Conservation (phyloP, 2,888 invertebrate genomes). For the Rhingia rostrata region DNA sequence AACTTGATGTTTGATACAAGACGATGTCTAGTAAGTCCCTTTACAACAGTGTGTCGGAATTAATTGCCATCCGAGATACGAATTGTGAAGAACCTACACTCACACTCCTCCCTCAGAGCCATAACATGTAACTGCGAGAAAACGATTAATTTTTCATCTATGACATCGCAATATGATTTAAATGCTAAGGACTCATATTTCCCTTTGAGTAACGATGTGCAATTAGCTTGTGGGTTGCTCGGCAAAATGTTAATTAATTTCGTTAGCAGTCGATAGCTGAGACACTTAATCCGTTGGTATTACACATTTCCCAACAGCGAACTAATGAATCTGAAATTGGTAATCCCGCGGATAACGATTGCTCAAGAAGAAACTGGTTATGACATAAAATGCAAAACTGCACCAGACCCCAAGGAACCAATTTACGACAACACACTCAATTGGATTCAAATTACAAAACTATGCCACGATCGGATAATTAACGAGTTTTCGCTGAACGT, state of each 20-base stretch:
- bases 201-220: not conserved
- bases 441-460: slow-evolving; percentile 43
- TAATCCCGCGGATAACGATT: slow-evolving; percentile 6
- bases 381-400: slow-evolving; percentile 4
- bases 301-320: not conserved
- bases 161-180: slow-evolving; percentile 22
- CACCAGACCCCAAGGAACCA: slow-evolving; percentile 7
- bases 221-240: not conserved
- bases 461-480: slow-evolving; percentile 38
- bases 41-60: too few relatives aligned
- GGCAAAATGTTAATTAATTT: slow-evolving; percentile 23
- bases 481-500: slow-evolving; percentile 38
- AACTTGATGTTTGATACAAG: too few relatives aligned
- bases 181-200: not conserved
- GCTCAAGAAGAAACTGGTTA: not conserved
- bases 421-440: slow-evolving; percentile 29
- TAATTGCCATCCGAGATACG: too few relatives aligned
- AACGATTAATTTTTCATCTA: slow-evolving; percentile 6
- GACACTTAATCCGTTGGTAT: not conserved
- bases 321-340: slow-evolving; percentile 3
- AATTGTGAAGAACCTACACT: too few relatives aligned
- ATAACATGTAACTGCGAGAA: not conserved
- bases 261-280: not conserved
- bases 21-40: too few relatives aligned
- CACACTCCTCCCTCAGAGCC: not conserved